These are phyloP conservation scores for Pterois miles DNA, from an alignment of 2,797 vertebrate genomes.

Conservation along the genomic window DNA sequence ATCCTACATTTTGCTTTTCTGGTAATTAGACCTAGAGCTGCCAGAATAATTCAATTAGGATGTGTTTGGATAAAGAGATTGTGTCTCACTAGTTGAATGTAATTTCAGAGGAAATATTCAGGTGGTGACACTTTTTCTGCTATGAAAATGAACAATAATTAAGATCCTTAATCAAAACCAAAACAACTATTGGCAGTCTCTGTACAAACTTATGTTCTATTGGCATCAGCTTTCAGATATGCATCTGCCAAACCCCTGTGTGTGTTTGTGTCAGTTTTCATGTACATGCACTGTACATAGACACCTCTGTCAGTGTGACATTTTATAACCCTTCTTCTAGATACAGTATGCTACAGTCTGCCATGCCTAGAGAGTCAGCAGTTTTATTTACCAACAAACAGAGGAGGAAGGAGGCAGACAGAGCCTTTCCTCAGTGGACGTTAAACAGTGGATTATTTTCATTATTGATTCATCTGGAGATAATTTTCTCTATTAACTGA, in stretches of 20 bases:
- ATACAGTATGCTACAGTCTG: slow-evolving; percentile 23
- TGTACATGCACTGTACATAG: slow-evolving; percentile 7
- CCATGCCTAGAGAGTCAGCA: slow-evolving; percentile 14
- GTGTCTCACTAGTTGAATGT: not conserved
- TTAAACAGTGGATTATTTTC: not conserved
- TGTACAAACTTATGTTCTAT: not conserved
- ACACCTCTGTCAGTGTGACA: slow-evolving; percentile 24
- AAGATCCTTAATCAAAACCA: slow-evolving; percentile 7
- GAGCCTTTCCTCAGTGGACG: not conserved
- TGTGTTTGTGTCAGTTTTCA: not conserved
- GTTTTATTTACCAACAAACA: slow-evolving; percentile 50
- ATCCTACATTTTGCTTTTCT: not conserved
- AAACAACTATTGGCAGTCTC: not conserved
- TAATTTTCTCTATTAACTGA: not conserved
- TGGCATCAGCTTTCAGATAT: slow-evolving; percentile 2
- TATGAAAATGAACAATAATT: not conserved
- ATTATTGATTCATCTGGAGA: not conserved
- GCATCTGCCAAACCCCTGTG: not conserved
- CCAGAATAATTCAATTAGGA: not conserved
- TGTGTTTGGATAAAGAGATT: not conserved
- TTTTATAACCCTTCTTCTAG: slow-evolving; percentile 12
- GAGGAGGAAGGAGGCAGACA: not conserved
- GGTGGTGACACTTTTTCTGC: not conserved
- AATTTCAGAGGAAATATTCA: not conserved
- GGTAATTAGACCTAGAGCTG: not conserved